Conservation (phyloP, 1,140 invertebrate genomes). For the Drosophila quadrilineata region DNA sequence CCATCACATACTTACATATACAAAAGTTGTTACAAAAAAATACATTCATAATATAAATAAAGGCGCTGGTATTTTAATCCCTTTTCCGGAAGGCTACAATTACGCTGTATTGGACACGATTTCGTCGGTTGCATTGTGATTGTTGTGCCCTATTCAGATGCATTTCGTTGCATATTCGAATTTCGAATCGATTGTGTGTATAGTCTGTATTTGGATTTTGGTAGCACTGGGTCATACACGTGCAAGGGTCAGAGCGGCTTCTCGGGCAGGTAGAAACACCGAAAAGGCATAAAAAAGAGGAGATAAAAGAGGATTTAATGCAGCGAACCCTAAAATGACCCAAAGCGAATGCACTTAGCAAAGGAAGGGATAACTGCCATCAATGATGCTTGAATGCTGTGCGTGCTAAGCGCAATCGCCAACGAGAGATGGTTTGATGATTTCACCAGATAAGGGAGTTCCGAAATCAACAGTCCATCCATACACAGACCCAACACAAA, state of each 20-base stretch:
- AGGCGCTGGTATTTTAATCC: conserved; percentile 57
- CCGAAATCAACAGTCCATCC: conserved; percentile 4
- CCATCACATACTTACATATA: neutral
- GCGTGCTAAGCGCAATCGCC: conserved; percentile 38
- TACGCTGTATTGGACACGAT: conserved; percentile 56
- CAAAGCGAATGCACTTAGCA: conserved; percentile 59
- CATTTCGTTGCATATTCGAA: conserved; percentile 21
- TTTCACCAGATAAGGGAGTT: conserved; percentile 48
- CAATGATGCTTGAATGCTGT: conserved; percentile 34
- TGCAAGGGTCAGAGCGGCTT: conserved; percentile 59
- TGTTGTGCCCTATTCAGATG: conserved; percentile 20
- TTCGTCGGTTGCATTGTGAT: conserved; percentile 41
- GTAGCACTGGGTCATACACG: conserved; percentile 59
- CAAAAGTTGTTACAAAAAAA: neutral
- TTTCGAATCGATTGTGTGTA: conserved; percentile 55
- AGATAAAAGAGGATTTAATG: conserved; percentile 68
- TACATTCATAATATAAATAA: conserved; percentile 5
- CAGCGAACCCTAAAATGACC: conserved; percentile 69
- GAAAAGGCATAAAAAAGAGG: conserved; percentile 40
- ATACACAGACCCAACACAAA: neutral
- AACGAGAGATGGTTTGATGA: conserved; percentile 40
- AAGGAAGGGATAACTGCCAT: conserved; percentile 49
- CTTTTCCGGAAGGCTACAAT: conserved; percentile 69
- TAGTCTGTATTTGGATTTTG: conserved; percentile 62
- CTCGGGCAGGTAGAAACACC: conserved; percentile 60